phyloP scores from a whole-genome alignment of 1,140 invertebrate species.

The Pseudachorutes palmiensis region DNA sequence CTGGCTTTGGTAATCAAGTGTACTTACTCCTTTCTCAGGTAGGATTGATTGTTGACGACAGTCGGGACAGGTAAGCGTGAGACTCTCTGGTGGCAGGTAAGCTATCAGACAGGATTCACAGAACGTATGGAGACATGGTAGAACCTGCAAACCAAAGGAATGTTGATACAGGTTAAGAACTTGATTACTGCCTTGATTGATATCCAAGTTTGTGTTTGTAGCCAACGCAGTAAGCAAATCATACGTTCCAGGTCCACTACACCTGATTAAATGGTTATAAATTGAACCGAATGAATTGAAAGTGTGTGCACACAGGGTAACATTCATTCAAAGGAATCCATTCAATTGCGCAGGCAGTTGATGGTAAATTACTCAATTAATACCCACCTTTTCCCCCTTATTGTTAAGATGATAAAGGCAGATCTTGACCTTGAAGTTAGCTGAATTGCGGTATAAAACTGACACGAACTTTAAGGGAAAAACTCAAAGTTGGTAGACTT shows the following conservation, averaged over 20 bases:
- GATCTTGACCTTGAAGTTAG: too few relatives aligned
- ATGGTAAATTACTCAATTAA: too few relatives aligned
- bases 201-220: too few relatives aligned
- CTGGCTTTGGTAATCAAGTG: neutral
- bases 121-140: constrained; percentile 47
- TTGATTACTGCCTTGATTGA: too few relatives aligned
- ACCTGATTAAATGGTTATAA: neutral
- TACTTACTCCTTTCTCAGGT: constrained; percentile 46
- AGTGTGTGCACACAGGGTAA: neutral
- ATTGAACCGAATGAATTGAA: neutral
- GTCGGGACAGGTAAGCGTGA: constrained; percentile 51
- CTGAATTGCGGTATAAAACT: too few relatives aligned
- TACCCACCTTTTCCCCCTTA: too few relatives aligned
- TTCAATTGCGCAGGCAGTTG: too few relatives aligned
- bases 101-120: constrained; percentile 43
- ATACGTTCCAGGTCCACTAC: neutral
- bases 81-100: constrained; percentile 44
- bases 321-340: neutral
- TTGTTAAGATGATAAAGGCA: too few relatives aligned
- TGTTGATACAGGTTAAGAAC: neutral
- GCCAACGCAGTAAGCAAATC: neutral
- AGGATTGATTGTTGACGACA: constrained; percentile 51
- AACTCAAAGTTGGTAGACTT: too few relatives aligned
- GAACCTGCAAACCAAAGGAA: constrained; percentile 40
- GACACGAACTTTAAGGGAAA: too few relatives aligned